Evolutionary conservation across 2,888 invertebrate species (phyloP), one percentile per base, ranked within the genome.

Genomic region (Osmoderma eremita): DNA sequence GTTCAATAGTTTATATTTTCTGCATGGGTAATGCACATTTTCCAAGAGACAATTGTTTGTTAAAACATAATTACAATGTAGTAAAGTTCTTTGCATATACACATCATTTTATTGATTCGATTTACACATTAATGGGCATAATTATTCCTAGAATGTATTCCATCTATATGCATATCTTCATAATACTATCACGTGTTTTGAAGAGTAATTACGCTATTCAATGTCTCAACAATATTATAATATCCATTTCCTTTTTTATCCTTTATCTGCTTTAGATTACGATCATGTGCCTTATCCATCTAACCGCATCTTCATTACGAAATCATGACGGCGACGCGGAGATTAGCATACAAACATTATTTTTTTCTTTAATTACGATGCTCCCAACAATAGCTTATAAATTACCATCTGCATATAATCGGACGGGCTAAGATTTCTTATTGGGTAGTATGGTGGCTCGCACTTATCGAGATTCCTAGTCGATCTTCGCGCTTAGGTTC

Each of bases 351-450:
- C 24, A 41, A 61, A 36, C 36, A 61, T 61, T 30, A 24, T 61
- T 61, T 54, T 51, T 61, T 45, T 30, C 58, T 30, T 30, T 61
- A 61, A 61, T 61, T 61, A 45, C 22, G 45, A 61, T 61, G 58
- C 58, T 12, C 30, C 30, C 30, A 24, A 48, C 45, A 45, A 45
- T 30, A 13, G 45, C 45, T 61, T 61, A 45, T 61, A 61, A 61
- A 61, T 61, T 61, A 61, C 58, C 48, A 61, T 30, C 58, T 61
- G 58, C 58, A 61, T 45, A 45, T 61, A 48, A 30, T 48, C 36
- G 45, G 12, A 48, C 13, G 22, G 58, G 45, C 45, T 61, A 61
- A 41, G 58, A 61, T 61, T 45, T 45, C 45, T 45, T 61, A 61
- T 61, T 45, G 17, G 36, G 30, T 45, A 48, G 48, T 48, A 18